Base-by-base conservation (phyloP, 64 coral and sea anemone species). In the Catalaphyllia jardinei region DNA sequence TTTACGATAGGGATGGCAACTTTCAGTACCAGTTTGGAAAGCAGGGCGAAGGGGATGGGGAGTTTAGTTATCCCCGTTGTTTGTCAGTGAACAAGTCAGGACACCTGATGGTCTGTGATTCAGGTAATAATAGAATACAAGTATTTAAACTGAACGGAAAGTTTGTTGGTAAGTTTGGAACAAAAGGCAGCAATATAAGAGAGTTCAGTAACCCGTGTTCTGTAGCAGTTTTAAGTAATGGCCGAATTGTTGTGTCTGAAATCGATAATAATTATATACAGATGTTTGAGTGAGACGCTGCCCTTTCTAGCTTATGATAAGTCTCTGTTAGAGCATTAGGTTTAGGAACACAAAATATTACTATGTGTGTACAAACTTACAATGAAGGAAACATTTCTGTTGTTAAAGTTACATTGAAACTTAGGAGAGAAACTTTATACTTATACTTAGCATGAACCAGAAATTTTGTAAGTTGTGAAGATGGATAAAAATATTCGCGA, bases 101-200 rank as follows among this genome's bases (percentile, higher is more conserved):
- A 6, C 76, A 93, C 62, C 73, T 93, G 72, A 77, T 93, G 78
- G 91, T 93, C 27, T 93, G 77, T 83, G 91, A 93, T 49, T 20
- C 35, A 15, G 61, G 63, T 62, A 93, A 93, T 16, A 8, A 79
- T n/a, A 93, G 91, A 81, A 42, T 89, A 28, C 91, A 93, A 67
- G 86, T 88, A 52, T 60, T 93, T 35, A 42, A 93, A 35, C 31
- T 82, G 54, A 86, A 93, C 29, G 86, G 91, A 29, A 88, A 76
- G 1, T 93, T 88, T 52, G 61, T 93, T 75, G 91, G 76, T 29
- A 88, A 86, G 60, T 93, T 93, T 75, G 91, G 91, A 71, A 67
- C 17, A 67, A 52, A 71, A 7, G 91, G 86, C 16, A 33, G 73
- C 7, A 71, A 78, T 1, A 25, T 80, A 13, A 77, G 63, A 60